Base-by-base conservation (phyloP, 2,888 invertebrate species). In the Malthinus seriepunctatus region DNA sequence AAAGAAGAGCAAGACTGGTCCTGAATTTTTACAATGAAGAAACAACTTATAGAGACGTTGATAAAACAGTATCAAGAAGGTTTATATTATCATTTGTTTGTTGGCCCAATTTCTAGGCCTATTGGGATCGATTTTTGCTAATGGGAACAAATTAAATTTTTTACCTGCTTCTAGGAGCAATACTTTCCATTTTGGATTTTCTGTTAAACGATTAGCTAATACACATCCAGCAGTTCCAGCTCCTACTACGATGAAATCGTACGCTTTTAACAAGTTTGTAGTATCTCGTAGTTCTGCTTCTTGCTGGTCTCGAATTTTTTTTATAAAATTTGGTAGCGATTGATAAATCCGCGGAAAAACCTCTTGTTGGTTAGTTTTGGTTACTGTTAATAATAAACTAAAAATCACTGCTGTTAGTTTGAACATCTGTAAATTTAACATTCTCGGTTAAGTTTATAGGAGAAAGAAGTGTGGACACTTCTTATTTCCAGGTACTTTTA, bases 181-280 rank as follows among this genome's bases (percentile, higher is more conserved):
- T 0, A 89, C 82, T 61, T 84, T 86, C 84, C 88, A 87, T 8
- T 86, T 79, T 0, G 85, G 81, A 63, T 88, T 83, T 78, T 91
- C 91, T 1, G 86, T 83, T 4, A 93, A 77, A 35, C 92, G 81
- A 59, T 88, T 88, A 0, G 92, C 91, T 5, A 92, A 59, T 0
- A 87, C 85, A 61, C 91, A 89, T 1, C 92, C 92, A 0, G 91
- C 90, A 0, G 90, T 90, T 1, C 92, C 92, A 0, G 90, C 91
- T 1, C 92, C 92, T 3, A 92, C 86, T 11, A 90, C 78, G 48
- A 91, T 86, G 67, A 90, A 93, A 72, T 91, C 91, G 69, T 89
- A 91, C 71, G 87, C 86, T 8, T 80, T 76, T 1, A 83, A 76
- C 32, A 84, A 67, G 23, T 73, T 76, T 1, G 71, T 73, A 23